These are phyloP conservation scores for Bos indicus DNA, from an alignment of 2,113 vertebrate genomes.

Conservation along the genomic window DNA sequence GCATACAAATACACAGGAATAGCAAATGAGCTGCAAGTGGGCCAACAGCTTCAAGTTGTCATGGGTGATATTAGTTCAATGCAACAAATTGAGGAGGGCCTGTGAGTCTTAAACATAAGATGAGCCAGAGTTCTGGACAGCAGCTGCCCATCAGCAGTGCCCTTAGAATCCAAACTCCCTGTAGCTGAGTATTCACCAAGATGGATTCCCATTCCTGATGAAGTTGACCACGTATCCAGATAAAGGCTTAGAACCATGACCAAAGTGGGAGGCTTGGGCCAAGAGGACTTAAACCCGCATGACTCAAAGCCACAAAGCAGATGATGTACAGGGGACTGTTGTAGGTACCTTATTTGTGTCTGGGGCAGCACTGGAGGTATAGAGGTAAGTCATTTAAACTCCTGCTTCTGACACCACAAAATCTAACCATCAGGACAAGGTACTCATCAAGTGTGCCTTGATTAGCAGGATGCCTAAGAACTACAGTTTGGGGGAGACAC, in stretches of 20 bases:
- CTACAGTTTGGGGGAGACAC: not conserved
- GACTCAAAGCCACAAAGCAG: not conserved
- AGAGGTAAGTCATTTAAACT: not conserved
- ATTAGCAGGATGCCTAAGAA: not conserved
- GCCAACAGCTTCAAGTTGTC: not conserved
- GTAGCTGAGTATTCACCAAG: not conserved
- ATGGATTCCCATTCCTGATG: not conserved
- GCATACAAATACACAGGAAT: not conserved
- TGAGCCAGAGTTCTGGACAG: not conserved
- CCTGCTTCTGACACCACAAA: not conserved
- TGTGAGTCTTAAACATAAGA: not conserved
- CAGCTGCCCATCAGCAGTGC: not conserved
- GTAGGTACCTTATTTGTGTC: not conserved
- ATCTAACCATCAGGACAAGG: not conserved
- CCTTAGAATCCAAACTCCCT: not conserved
- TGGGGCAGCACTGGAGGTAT: not conserved
- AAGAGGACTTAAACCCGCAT: not conserved
- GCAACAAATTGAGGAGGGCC: not conserved
- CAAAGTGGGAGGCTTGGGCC: not conserved
- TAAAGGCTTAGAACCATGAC: not conserved
- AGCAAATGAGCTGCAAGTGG: not conserved
- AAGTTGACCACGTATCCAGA: not conserved
- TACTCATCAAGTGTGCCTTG: not conserved
- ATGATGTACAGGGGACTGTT: not conserved
- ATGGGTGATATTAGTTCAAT: not conserved